Evolutionary conservation across 2,888 invertebrate genomes (phyloP).

Genomic region (Carterocephalus palaemon): DNA sequence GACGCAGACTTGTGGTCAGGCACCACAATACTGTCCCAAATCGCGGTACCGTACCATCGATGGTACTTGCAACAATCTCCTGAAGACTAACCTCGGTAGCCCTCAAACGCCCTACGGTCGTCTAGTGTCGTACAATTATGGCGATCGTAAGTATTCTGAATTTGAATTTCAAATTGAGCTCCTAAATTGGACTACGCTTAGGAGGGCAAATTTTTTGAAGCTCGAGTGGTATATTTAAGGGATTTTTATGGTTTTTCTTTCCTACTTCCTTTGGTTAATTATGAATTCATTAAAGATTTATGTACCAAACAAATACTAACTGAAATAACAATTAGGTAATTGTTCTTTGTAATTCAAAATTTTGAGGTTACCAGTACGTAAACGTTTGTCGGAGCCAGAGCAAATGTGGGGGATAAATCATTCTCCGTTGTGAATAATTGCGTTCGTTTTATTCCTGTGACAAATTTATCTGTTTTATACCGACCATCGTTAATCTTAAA

Average conservation of each 20-base stretch:
- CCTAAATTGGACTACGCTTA: too few species aligned
- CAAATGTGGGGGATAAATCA: constrained; percentile 22
- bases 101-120: constrained; percentile 85
- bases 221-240: too few species aligned
- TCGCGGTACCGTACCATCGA: constrained; percentile 87
- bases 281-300: too few species aligned
- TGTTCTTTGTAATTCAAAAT: constrained; percentile 1
- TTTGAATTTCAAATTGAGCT: constrained; percentile 6
- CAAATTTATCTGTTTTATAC: constrained; percentile 8
- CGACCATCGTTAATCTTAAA: constrained; percentile 3
- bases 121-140: constrained; percentile 81
- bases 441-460: constrained; percentile 16
- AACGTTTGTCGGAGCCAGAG: constrained; percentile 15
- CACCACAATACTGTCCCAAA: constrained; percentile 69
- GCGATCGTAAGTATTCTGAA: constrained; percentile 77
- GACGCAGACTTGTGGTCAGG: constrained; percentile 68
- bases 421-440: constrained; percentile 15
- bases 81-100: constrained; percentile 89
- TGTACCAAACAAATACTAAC: too few species aligned
- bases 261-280: too few species aligned
- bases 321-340: too few species aligned
- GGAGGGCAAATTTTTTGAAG: too few species aligned
- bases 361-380: constrained; percentile 10
- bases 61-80: constrained; percentile 96
- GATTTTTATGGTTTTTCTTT: too few species aligned